phyloP scores from a whole-genome alignment of 2,113 vertebrate genomes.

The cattle (Bos taurus) region DNA sequence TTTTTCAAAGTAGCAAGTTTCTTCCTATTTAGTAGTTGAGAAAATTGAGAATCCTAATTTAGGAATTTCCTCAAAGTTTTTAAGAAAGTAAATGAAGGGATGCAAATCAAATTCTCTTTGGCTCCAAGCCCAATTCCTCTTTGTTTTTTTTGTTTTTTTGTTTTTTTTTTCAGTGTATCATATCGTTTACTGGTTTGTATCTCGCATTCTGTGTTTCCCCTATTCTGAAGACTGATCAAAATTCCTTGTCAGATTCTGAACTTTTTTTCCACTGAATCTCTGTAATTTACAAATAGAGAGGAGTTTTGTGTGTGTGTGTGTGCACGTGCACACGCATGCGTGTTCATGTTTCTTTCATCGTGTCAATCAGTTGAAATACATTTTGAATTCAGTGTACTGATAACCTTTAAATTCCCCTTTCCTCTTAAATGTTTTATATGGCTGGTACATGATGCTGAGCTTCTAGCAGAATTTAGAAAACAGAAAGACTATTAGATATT shows the following conservation, averaged over 20 bases:
- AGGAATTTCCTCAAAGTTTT: not conserved
- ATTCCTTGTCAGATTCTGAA: not conserved
- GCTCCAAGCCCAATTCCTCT: not conserved
- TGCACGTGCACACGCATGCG: fast-evolving
- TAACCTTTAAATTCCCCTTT: not conserved
- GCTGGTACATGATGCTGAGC: not conserved
- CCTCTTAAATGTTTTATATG: not conserved
- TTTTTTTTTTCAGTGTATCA: not conserved
- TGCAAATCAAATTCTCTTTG: not conserved
- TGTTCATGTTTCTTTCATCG: not conserved
- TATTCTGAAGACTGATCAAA: not conserved
- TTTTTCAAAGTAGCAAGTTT: not conserved
- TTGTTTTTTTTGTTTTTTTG: not conserved
- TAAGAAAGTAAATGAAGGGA: not conserved
- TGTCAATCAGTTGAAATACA: not conserved
- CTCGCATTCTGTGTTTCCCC: not conserved
- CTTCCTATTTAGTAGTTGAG: not conserved
- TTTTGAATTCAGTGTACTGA: not conserved
- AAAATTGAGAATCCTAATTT: not conserved
- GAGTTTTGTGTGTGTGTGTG: not conserved
- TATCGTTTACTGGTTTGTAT: not conserved
- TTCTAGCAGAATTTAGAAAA: constrained; percentile 36
- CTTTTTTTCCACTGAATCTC: not conserved
- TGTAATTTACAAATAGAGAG: not conserved
- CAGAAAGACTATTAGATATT: not conserved